Evolutionary conservation across 2,113 vertebrate species (phyloP).

Genomic region (Thryonomys swinderianus): DNA sequence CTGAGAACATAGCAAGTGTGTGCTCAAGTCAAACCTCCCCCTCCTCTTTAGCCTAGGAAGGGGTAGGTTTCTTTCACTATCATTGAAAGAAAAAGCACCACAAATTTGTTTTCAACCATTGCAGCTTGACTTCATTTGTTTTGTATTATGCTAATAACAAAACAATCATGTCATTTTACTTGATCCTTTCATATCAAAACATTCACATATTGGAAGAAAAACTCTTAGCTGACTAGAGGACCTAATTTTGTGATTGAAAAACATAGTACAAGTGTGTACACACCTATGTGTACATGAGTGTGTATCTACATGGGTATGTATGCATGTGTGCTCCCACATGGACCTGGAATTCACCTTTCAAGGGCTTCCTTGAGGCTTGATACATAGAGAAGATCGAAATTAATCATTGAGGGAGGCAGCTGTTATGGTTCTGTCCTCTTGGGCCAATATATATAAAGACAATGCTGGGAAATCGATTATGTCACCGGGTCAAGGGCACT

Average conservation of each 20-base stretch:
- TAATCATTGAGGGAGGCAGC: slow-evolving; percentile 63
- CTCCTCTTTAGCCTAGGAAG: not conserved
- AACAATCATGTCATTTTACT: not conserved
- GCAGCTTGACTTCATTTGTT: slow-evolving; percentile 9
- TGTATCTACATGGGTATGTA: too few relatives aligned
- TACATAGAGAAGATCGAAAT: slow-evolving; percentile 70
- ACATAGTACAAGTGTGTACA: too few relatives aligned
- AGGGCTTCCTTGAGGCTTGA: slow-evolving; percentile 53
- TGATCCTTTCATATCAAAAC: not conserved
- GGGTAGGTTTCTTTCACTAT: not conserved
- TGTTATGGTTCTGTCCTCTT: slow-evolving; percentile 26
- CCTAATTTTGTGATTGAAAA: not conserved
- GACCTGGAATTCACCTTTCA: slow-evolving; percentile 68
- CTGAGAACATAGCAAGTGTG: not conserved
- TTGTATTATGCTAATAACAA: not conserved
- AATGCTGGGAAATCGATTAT: slow-evolving; percentile 76
- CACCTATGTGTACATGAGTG: accelerated
- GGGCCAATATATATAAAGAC: slow-evolving; percentile 74
- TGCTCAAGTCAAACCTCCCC: not conserved
- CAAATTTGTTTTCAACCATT: not conserved
- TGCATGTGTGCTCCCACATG: not conserved
- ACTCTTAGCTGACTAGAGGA: not conserved
- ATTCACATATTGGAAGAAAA: not conserved
- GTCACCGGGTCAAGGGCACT: slow-evolving; percentile 80
- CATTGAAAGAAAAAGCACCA: not conserved